Conservation (phyloP, 2,888 invertebrate genomes). For the Drosophila anceps region DNA sequence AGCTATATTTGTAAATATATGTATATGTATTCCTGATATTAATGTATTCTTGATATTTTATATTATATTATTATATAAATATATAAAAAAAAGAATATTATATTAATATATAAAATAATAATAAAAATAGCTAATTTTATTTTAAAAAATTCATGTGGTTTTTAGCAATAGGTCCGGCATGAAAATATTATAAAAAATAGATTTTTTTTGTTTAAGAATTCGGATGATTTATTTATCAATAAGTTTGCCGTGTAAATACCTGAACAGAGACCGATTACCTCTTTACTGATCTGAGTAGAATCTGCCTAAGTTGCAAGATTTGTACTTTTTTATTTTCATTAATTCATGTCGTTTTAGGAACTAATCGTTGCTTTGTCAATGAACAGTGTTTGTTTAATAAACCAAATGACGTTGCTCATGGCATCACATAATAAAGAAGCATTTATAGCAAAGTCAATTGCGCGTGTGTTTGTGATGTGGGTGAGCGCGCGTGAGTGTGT, state of each 20-base stretch:
- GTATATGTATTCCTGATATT: too few species aligned
- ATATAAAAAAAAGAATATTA: neutral
- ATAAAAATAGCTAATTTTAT: too few species aligned
- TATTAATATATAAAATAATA: neutral
- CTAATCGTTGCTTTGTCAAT: slow-evolving; percentile 7
- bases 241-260: neutral
- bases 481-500: slow-evolving; percentile 9
- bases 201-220: neutral
- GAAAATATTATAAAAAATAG: too few species aligned
- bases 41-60: too few species aligned
- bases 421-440: slow-evolving; percentile 28
- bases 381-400: slow-evolving; percentile 23
- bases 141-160: too few species aligned
- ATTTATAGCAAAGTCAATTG: slow-evolving; percentile 50
- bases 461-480: slow-evolving; percentile 10
- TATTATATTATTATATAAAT: neutral
- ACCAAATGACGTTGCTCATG: slow-evolving; percentile 11
- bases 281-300: neutral
- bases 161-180: too few species aligned
- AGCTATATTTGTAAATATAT: neutral
- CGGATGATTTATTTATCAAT: neutral
- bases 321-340: neutral
- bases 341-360: neutral
- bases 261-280: neutral
- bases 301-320: slow-evolving; percentile 2